Evolutionary conservation across 2,113 vertebrate species (phyloP).

Genomic region (Lasiurus borealis): DNA sequence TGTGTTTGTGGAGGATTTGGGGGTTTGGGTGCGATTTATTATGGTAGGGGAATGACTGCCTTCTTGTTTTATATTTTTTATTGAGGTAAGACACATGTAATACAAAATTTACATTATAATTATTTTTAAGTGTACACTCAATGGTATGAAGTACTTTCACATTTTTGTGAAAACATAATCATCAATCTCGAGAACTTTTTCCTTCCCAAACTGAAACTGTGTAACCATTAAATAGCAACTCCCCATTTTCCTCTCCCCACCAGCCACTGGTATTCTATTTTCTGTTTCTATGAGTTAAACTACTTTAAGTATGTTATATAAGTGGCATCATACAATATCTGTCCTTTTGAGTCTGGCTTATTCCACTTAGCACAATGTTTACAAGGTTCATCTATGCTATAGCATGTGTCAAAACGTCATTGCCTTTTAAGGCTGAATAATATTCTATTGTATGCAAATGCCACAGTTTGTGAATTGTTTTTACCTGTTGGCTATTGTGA

Average conservation of each 20-base stretch:
- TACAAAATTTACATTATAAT: neutral
- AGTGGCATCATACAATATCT: neutral
- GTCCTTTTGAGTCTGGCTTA: neutral
- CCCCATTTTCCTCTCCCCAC: neutral
- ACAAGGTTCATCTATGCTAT: neutral
- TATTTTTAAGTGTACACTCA: neutral
- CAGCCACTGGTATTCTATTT: neutral
- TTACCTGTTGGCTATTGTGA: neutral
- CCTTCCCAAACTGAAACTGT: neutral
- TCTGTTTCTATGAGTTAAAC: neutral
- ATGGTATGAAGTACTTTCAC: neutral
- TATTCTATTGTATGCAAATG: neutral
- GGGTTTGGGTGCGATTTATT: neutral
- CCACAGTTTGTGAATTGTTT: neutral
- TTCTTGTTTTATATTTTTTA: conserved; percentile 3
- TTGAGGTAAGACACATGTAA: neutral
- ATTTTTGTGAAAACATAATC: neutral
- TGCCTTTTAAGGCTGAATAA: neutral
- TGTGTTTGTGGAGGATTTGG: neutral
- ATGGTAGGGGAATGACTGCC: neutral
- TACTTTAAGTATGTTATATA: neutral
- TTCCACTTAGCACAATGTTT: neutral
- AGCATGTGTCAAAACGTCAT: neutral
- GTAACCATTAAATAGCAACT: neutral
- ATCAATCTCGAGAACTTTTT: neutral